Base-by-base conservation (phyloP, 2,888 invertebrate species). In the Tridacna gigas region DNA sequence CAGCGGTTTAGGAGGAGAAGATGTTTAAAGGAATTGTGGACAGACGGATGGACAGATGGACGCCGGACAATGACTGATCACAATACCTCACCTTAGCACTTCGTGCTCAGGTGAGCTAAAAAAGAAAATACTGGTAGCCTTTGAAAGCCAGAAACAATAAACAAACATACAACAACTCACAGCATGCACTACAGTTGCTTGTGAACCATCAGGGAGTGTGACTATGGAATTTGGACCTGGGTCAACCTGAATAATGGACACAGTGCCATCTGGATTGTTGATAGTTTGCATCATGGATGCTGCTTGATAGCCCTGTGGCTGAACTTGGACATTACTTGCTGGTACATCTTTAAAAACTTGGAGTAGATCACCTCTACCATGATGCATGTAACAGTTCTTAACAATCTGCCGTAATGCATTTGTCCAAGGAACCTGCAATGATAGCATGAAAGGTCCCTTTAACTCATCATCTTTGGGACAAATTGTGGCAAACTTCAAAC, bases 341-440 rank as follows among this genome's bases (percentile, higher is more conserved):
- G 61, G 81, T 12, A 90, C 90, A 13, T 98, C 98, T 77, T 97
- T 97, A 95, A 99, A 99, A 63, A 98, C 98, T 22, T 99, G 98
- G 93, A 99, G 95, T 88, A 99, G 96, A 95, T 99, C 99, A 95
- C 98, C 98, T 90, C 99, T 96, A 0, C 98, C 98, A 95, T 99
- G 99, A 96, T 97, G 99, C 96, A 98, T 98, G 96, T 99, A 99
- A 95, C 99, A 99, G 95, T 99, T 99, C 94, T 98, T 97, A 84
- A 99, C 99, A 91, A 99, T 99, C 95, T 98, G 98, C 74, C 99
- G 96, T 91, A 99, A 96, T 48, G 99, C 99, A 95, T 99, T 98
- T 45, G 99, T 99, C 99, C 99, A 99, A 79, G 98, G 98, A 95
- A 99, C 98, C 98, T 98, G 95, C 74, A 95, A 94, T 90, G n/a